phyloP scores from a whole-genome alignment of 2,888 invertebrate genomes.

The Acrobasis suavella region DNA sequence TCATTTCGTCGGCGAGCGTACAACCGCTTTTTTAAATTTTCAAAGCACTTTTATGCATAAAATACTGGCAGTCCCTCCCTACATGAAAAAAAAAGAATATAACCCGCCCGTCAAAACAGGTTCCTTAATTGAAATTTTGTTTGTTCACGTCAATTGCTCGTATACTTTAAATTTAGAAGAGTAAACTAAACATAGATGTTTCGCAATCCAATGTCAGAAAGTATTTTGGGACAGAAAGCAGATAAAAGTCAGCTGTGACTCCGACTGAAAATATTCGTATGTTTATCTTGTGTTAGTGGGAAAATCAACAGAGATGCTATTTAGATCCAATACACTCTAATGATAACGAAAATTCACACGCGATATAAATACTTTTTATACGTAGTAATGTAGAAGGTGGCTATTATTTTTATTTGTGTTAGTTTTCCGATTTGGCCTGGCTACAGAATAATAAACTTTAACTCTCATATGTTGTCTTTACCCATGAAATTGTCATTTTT shows the following conservation, averaged over 20 bases:
- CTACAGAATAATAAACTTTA: too few relatives aligned
- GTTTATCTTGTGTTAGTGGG: conserved; percentile 23
- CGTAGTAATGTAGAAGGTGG: too few relatives aligned
- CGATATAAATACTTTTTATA: too few relatives aligned
- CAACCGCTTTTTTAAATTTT: conserved; percentile 12
- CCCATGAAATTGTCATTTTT: too few relatives aligned
- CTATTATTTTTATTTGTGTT: too few relatives aligned
- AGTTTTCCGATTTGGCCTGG: too few relatives aligned
- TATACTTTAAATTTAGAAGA: conserved; percentile 30
- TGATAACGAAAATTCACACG: too few relatives aligned
- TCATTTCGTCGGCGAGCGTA: background rate
- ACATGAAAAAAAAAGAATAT: background rate
- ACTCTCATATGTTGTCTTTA: too few relatives aligned
- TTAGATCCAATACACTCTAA: background rate
- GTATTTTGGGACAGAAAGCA: conserved; percentile 56
- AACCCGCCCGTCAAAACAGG: background rate
- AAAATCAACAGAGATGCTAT: background rate
- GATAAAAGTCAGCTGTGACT: conserved; percentile 40
- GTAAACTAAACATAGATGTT: conserved; percentile 48
- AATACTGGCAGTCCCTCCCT: background rate
- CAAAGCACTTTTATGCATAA: conserved; percentile 9
- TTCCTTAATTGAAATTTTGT: conserved; percentile 26
- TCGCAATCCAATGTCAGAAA: conserved; percentile 53
- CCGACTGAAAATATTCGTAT: conserved; percentile 34
- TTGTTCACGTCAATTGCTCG: conserved; percentile 18